Evolutionary conservation across 2,888 invertebrate species (phyloP), one percentile per base, ranked within the genome.

Genomic region (Lacanobia oleracea): DNA sequence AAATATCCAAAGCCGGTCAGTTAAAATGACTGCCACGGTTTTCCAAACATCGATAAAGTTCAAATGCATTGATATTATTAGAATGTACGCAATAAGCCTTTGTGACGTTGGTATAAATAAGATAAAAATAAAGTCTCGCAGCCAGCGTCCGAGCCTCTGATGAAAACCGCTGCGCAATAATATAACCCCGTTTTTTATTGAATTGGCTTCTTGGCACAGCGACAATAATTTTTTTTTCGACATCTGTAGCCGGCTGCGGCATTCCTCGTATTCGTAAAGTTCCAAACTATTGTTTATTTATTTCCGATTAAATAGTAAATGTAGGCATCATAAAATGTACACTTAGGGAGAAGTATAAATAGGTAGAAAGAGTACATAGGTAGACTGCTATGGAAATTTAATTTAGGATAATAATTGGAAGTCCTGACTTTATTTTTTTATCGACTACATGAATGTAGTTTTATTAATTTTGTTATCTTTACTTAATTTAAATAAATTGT

Each of bases 161-260:
- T 88, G 83, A 89, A 91, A 92, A 90, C 84, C 87, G 88, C 93
- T 92, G 91, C 93, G 94, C 92, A 93, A 91, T 94, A 91, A 90
- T 85, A 85, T 88, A 90, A 79, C 88, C 86, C 87, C 75, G 88
- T 90, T 93, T 94, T 93, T 93, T 93, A 91, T 92, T 91, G 89
- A 91, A 92, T 90, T 86, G 86, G 85, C 87, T 88, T 90, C 87
- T 95, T 95, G 95, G 95, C 95, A 94, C 91, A 84, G 87, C 87
- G 87, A 92, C 95, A 95, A 92, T 92, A 91, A 90, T 90, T 86
- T 90, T 73, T 90, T 93, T 93, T 92, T 90, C 88, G 79, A 86
- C 86, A 86, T 89, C 87, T 78, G 78, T 81, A 75, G 69, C 72
- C 70, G 67, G 40, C 67, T 67, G 27, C 67, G 59, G 67, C 69